These are phyloP conservation scores for Lottia gigantea DNA, from an alignment of 2,888 invertebrate genomes.

Conservation along the genomic window DNA sequence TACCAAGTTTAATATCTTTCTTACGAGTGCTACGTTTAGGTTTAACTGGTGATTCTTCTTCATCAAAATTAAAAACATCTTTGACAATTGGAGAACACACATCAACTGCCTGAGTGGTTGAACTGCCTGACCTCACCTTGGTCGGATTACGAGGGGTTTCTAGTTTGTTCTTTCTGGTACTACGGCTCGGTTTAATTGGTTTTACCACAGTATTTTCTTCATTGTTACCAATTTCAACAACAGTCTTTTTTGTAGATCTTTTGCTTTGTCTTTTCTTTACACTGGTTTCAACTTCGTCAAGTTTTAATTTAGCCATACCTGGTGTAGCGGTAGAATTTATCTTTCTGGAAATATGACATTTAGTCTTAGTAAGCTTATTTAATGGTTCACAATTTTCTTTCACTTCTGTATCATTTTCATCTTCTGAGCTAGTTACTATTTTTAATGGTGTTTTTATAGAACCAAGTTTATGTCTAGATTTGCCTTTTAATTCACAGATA, in stretches of 20 bases:
- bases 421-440: too few species aligned
- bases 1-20: not conserved
- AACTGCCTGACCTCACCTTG: not conserved
- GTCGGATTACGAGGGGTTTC: not conserved
- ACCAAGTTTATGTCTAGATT: too few species aligned
- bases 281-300: conserved; percentile 16
- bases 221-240: not conserved
- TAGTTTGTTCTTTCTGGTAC: not conserved
- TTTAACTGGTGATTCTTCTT: conserved; percentile 6
- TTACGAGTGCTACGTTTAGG: conserved; percentile 5
- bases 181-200: too few species aligned
- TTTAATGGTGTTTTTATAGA: too few species aligned
- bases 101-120: not conserved
- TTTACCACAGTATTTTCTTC: not conserved
- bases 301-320: conserved; percentile 22
- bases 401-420: too few species aligned
- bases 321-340: not conserved
- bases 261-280: conserved; percentile 18
- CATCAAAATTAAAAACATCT: conserved; percentile 23
- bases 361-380: too few species aligned
- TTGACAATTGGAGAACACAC: not conserved
- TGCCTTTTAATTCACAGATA: too few species aligned
- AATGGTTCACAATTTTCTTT: too few species aligned
- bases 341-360: not conserved
- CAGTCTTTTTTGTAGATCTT: conserved; percentile 15